Evolutionary conservation across 2,113 vertebrate genomes (phyloP).

Genomic region (Cathartes aura): DNA sequence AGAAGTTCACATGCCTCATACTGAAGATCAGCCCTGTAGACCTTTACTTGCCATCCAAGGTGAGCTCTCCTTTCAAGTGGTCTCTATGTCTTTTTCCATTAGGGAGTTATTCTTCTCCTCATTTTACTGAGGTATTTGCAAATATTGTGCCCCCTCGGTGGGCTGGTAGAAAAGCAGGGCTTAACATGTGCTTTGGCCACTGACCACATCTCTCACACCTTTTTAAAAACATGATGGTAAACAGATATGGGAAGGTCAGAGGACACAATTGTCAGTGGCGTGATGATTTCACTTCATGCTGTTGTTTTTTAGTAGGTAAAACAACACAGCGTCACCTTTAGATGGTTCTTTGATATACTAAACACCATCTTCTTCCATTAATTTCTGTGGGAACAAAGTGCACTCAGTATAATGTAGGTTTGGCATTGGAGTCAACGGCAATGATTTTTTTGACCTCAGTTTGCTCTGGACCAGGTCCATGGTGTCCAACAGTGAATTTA

Average conservation of each 20-base stretch:
- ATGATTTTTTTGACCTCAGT: conserved; percentile 32
- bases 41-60: neutral
- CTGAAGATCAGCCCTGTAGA: neutral
- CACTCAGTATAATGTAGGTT: neutral
- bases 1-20: neutral
- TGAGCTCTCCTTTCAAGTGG: neutral
- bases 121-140: neutral
- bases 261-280: neutral
- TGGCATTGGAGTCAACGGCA: neutral
- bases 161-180: neutral
- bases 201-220: neutral
- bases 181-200: neutral
- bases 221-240: neutral
- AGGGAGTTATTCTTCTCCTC: neutral
- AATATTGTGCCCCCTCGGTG: neutral
- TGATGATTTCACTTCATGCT: neutral
- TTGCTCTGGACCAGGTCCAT: conserved; percentile 6
- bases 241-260: neutral
- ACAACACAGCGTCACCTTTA: neutral
- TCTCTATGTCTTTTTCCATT: neutral
- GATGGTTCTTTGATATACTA: neutral
- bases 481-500: conserved; percentile 50
- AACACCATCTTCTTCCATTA: neutral
- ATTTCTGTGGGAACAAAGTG: neutral
- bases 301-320: neutral